A percentile compares a stretch with the other conserved stretches of the same genome.
phyloP scores from a whole-genome alignment of 1,140 invertebrate species.

The Papilio glaucus region DNA sequence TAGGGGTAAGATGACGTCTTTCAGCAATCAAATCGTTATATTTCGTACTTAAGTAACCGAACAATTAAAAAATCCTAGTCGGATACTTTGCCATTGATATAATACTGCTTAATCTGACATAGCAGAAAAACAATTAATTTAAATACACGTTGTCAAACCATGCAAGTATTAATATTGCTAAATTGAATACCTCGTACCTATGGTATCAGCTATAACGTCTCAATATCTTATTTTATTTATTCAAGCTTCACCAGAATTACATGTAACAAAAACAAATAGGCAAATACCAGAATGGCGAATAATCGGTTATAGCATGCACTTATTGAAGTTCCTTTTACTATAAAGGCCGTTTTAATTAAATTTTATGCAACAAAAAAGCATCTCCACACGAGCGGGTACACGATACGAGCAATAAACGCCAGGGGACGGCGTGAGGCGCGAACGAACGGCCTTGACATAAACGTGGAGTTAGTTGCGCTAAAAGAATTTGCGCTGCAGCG shows the following conservation, averaged over 20 bases:
- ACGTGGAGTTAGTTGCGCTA: constrained; percentile 26
- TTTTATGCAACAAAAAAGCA: constrained; percentile 36
- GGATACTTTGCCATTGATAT: too few relatives aligned
- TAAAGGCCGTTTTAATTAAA: constrained; percentile 33
- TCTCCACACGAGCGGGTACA: constrained; percentile 7
- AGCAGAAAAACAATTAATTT: too few relatives aligned
- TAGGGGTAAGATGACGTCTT: too few relatives aligned
- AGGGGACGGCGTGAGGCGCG: constrained; percentile 26
- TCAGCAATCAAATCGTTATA: too few relatives aligned
- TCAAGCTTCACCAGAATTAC: background rate
- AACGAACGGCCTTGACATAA: constrained; percentile 37
- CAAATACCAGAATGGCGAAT: constrained; percentile 1
- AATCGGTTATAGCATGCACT: constrained; percentile 18
- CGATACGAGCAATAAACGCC: constrained; percentile 7
- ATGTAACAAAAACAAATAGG: background rate
- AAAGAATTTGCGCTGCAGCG: constrained; percentile 30
- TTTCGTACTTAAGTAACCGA: too few relatives aligned
- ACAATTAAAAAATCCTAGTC: too few relatives aligned
- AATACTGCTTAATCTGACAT: too few relatives aligned
- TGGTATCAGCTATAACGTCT: too few relatives aligned
- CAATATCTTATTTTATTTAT: background rate
- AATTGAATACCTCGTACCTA: too few relatives aligned
- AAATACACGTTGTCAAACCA: too few relatives aligned
- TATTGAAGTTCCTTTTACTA: constrained; percentile 13
- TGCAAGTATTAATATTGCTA: too few relatives aligned